Percentiles rank a stretch among this genome's conserved stretches.
phyloP scores from a whole-genome alignment of 1,140 invertebrate species.

The Nephotettix cincticeps region DNA sequence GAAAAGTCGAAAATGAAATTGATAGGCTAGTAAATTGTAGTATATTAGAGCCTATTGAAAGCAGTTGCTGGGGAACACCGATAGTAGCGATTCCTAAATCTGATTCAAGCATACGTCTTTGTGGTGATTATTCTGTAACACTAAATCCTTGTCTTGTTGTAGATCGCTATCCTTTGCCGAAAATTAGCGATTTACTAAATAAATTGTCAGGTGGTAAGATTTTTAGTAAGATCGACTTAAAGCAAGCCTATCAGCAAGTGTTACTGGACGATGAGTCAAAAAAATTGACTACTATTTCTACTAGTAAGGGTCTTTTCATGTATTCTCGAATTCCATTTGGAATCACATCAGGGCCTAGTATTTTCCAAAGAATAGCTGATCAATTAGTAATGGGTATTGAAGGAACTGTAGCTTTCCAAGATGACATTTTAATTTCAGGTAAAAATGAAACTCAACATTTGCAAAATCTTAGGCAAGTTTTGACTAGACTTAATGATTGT shows the following conservation, averaged over 20 bases:
- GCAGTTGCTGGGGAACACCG: background rate
- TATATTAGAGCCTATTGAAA: background rate
- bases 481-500: background rate
- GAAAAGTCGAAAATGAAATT: background rate
- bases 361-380: background rate
- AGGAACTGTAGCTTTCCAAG: background rate
- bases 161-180: background rate
- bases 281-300: background rate
- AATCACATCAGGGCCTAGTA: background rate
- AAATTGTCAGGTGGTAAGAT: background rate
- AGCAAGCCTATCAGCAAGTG: background rate
- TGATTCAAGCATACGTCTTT: background rate
- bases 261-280: background rate
- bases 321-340: background rate
- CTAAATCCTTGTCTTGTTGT: background rate
- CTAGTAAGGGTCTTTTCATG: background rate
- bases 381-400: background rate
- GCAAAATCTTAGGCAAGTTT: background rate
- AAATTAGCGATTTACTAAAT: background rate
- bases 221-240: background rate
- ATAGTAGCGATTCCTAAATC: background rate
- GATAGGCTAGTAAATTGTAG: background rate
- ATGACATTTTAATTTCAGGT: background rate
- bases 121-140: background rate
- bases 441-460: background rate